Base-by-base conservation (phyloP, 1,140 invertebrate species). In the Leptopilina clavipes region DNA sequence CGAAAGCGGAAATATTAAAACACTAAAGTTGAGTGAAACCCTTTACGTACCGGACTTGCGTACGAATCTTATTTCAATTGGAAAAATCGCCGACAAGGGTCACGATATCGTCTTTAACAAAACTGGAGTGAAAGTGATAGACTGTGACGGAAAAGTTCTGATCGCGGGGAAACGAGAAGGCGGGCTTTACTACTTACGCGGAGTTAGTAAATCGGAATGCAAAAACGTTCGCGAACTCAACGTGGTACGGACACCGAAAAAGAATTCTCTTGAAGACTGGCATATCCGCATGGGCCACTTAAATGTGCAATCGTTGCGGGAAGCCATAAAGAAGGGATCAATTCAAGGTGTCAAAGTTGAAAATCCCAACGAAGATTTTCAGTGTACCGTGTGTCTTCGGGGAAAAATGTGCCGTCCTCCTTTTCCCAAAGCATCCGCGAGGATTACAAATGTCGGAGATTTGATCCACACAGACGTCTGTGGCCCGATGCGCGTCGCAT, bases 401-500 rank as follows among this genome's bases (percentile, higher is more conserved):
- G 80, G 85, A 18, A 88, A 89, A 79, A 76, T 81, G 71, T 73
- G 70, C 22, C 76, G 79, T 65, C 10, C 37, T 1, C 73, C 81
- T 0, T 87, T 88, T 65, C 77, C 73, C 9, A 80, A 76, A 48
- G n/a, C 17, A 48, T 75, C 76, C 5, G 76, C 76, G 65, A 76
- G 76, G 56, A 37, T 72, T 25, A 71, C 71, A 0, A 44, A 72
- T n/a, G n/a, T 74, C n/a, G 77, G 81, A 43, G 81, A 88, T 70
- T 17, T 87, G 18, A 72, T 87, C 37, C 37, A 40, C 37, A 40
- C 37, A 40, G 37, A 40, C 37, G 37, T 40, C 37, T 40, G 37
- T 6, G 90, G 90, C 19, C 90, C 88, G 10, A 89, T 91, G 86
- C 82, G 86, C 14, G 75, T 81, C 7, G 71, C n/a, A 17, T 89